Base-by-base conservation (phyloP, 2,888 invertebrate genomes). In the Athalia circularis region DNA sequence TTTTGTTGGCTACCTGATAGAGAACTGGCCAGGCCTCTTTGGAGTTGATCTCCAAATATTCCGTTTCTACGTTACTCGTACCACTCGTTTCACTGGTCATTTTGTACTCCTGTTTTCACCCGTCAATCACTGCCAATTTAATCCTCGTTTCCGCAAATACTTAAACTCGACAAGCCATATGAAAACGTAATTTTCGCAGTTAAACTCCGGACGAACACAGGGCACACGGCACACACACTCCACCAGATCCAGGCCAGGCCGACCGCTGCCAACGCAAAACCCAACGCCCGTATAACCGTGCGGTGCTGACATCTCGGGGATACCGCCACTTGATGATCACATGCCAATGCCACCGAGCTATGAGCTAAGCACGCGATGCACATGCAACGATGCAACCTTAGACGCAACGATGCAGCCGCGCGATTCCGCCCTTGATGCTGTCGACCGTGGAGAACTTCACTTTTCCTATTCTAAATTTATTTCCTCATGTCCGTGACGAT, bases 41-140 rank as follows among this genome's bases (percentile, higher is more conserved):
- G 83, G 92, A 92, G 86, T 93, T 93, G 85, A 96, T 93, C 88
- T 95, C 94, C 86, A 92, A 91, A 91, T 94, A 96, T 91, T 96
- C 95, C 76, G 93, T 92, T 91, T 95, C 95, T 82, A 96, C 91
- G 88, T 92, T 92, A 88, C 91, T 91, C 64, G 75, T 75, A 8
- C 75, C 75, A 75, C 75, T 75, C 13, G 61, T 75, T 75, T 75
- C 75, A 75, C 75, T 75, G 75, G 75, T 75, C 75, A 75, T 75
- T 75, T 75, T 75, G 59, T 52, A 29, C 59, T 8, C 13, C 59
- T 8, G 47, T n/a, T 59, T 72, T 72, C 11, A 52, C 43, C 52
- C 59, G 11, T 65, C 45, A 47, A 61, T 61, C 62, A 75, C 75
- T 62, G 29, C 62, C 29, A 75, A 62, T 62, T 75, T 75, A 62